Evolutionary conservation across 2,113 vertebrate species (phyloP), one percentile per base, ranked within the genome.

Genomic region (Saccopteryx bilineata): DNA sequence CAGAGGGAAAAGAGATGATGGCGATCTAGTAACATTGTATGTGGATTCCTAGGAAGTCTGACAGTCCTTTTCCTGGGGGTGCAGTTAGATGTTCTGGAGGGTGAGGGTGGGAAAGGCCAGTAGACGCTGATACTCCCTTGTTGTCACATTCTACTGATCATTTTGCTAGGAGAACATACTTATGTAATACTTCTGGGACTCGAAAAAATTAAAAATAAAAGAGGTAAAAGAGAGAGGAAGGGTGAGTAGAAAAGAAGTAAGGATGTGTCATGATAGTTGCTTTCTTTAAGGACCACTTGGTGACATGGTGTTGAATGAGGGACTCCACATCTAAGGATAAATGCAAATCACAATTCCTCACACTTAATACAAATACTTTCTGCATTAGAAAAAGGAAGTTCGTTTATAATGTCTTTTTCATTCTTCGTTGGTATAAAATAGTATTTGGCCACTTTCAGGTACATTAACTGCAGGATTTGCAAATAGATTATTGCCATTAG

Each of bases 151-250:
- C 50, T 89, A 0, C 15, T 46, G 31, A 52, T 26, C 46, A 18
- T 80, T 88, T 76, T 46, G 10, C 21, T 6, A 84, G 24, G 18
- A 56, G 69, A 69, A 26, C 7, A n/a, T 24, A 50, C 46, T 92
- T 87, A 33, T 3, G 23, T 52, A 88, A 74, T 26, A 56, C 18
- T 54, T 28, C 7, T 71, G 11, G 28, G 21, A 65, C 31, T 88
- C 33, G 80, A 95, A 69, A 69, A 93, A 61, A 56, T 65, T 19
- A 71, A 94, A 86, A 46, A 24, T 31, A 50, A 82, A 88, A 18
- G 26, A 93, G 28, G 21, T 60, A 66, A 52, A 52, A 75, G 13
- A 19, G 72, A 61, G 61, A 69, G 6, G 90, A 46, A 92, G 39
- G 31, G 54, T 63, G 50, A 81, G 15, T 26, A 58, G 52, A 9